phyloP scores from a whole-genome alignment of 2,113 vertebrate species.

The Rhipidura dahli region DNA sequence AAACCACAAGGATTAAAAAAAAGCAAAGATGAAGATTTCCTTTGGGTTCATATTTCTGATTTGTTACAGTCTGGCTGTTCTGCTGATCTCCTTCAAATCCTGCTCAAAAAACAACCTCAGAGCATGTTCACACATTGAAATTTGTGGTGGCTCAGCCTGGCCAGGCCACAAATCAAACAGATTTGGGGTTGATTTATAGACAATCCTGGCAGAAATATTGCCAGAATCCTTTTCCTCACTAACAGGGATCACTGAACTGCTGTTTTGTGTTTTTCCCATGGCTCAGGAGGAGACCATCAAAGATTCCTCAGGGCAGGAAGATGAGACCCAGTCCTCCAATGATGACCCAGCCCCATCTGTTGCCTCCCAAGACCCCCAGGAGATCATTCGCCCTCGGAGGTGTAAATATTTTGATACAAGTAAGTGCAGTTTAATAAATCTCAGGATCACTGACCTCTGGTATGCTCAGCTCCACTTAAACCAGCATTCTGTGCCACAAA shows the following conservation, averaged over 20 bases:
- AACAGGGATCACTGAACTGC: not conserved
- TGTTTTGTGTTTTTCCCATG: not conserved
- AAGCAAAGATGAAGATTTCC: fast-evolving
- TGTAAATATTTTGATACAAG: slow-evolving; percentile 94
- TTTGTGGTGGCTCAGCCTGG: not conserved
- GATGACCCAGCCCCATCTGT: slow-evolving; percentile 83
- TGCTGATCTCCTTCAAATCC: not conserved
- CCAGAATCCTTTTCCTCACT: not conserved
- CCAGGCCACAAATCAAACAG: not conserved
- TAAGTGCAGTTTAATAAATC: slow-evolving; percentile 62
- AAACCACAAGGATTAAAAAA: not conserved
- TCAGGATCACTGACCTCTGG: not conserved
- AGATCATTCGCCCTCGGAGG: slow-evolving; percentile 86
- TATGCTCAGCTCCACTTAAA: not conserved
- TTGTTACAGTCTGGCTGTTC: not conserved
- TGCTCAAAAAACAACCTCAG: not conserved
- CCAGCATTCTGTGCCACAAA: not conserved
- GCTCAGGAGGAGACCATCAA: slow-evolving; percentile 83
- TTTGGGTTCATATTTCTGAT: not conserved
- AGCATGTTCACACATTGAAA: not conserved
- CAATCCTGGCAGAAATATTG: not conserved
- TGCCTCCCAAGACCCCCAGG: slow-evolving; percentile 82
- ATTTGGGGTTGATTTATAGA: not conserved
- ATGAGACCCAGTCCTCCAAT: slow-evolving; percentile 81
- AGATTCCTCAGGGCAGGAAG: slow-evolving; percentile 80